Conservation (phyloP, 1,140 invertebrate species). For the Harlomillsia oculata region DNA sequence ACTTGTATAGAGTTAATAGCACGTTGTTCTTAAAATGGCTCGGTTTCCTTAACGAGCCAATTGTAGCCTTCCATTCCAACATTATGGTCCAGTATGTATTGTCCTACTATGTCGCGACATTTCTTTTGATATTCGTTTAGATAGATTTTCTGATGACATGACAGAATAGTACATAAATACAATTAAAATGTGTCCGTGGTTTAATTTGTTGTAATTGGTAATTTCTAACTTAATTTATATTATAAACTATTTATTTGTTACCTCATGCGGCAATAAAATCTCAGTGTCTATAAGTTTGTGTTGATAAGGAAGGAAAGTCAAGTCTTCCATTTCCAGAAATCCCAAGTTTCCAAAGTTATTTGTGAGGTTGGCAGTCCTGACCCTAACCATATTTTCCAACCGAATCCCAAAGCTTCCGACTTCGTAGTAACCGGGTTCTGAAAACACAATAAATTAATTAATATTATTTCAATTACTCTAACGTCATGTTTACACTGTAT, state of each 20-base stretch:
- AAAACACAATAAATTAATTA: conserved; percentile 2
- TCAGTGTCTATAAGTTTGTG: conserved; percentile 72
- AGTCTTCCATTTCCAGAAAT: conserved; percentile 61
- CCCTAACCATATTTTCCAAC: conserved; percentile 83
- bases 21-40: too few relatives aligned
- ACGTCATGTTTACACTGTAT: conserved; percentile 34
- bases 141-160: conserved; percentile 51
- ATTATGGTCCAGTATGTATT: conserved; percentile 46
- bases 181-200: neutral
- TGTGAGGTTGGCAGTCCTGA: conserved; percentile 53
- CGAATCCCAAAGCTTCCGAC: conserved; percentile 78
- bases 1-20: too few relatives aligned
- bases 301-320: conserved; percentile 87
- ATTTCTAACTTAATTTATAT: neutral
- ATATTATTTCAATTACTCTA: neutral
- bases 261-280: conserved; percentile 64
- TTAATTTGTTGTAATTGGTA: neutral
- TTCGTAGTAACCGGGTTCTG: conserved; percentile 72
- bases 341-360: conserved; percentile 58
- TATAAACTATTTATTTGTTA: conserved; percentile 37
- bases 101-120: conserved; percentile 58
- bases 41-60: conserved; percentile 15
- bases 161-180: neutral
- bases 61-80: neutral
- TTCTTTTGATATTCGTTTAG: conserved; percentile 67